These are phyloP conservation scores for Drosophila borealis DNA, from an alignment of 2,888 invertebrate species.

Conservation along the genomic window DNA sequence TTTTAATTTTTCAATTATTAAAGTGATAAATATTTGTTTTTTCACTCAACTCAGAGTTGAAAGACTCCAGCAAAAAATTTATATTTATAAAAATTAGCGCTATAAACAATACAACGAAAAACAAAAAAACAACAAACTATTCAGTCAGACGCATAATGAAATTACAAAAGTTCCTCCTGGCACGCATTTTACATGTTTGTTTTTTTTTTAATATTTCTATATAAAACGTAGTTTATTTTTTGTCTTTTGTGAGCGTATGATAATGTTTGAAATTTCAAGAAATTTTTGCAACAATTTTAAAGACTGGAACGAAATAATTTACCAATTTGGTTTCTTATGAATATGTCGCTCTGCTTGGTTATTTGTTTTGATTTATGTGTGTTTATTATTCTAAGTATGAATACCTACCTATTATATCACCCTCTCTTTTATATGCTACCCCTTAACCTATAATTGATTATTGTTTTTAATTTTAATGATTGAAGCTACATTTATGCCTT, in stretches of 20 bases:
- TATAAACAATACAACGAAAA: conserved; percentile 1
- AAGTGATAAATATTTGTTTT: conserved; percentile 23
- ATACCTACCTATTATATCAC: conserved; percentile 14
- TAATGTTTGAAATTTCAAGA: conserved; percentile 24
- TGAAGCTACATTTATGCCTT: conserved; percentile 60
- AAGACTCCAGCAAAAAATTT: conserved; percentile 24
- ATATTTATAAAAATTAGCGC: conserved; percentile 31
- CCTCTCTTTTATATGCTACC: conserved; percentile 26
- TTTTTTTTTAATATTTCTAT: neutral
- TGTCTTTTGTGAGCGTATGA: conserved; percentile 1
- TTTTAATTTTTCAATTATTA: conserved; percentile 27
- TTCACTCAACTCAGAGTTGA: conserved; percentile 1
- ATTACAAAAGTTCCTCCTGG: conserved; percentile 20
- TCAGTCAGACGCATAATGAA: conserved; percentile 14
- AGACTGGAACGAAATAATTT: conserved; percentile 14
- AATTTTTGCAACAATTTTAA: conserved; percentile 8
- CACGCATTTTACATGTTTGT: conserved; percentile 25
- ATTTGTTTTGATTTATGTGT: conserved; percentile 74
- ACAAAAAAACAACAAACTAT: conserved; percentile 11
- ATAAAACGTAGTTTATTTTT: conserved; percentile 5
- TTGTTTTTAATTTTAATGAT: conserved; percentile 52
- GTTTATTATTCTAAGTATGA: conserved; percentile 31
- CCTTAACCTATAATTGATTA: conserved; percentile 7
- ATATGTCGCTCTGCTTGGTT: conserved; percentile 64
- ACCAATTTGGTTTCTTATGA: conserved; percentile 25